Base-by-base conservation (phyloP, 2,113 vertebrate genomes). In the Vireo altiloquus region DNA sequence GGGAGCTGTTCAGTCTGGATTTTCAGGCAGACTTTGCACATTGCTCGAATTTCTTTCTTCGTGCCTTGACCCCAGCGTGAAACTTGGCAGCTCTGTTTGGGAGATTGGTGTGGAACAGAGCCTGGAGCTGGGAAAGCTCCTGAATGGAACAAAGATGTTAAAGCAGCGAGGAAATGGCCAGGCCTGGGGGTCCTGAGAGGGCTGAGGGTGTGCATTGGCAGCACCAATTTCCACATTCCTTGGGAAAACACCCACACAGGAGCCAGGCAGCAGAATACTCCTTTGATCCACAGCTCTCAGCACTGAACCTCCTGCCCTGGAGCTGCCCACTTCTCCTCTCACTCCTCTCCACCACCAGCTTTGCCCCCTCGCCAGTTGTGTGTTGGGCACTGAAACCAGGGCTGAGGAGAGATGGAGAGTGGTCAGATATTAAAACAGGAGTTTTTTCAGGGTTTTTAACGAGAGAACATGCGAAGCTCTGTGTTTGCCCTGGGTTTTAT, bases 151-250 rank as follows among this genome's bases (percentile, higher is more conserved):
- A 6, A 82, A 35, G 28, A 35, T 59, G 39, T 71, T 4, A 4
- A 28, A 80, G 24, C 72, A 90, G 68, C 15, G 7, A 42, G 61
- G 37, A 35, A 75, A 57, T 4, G 16, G 11, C 10, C 27, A 22
- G 35, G 39, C 15, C 60, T 47, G 61, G 46, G 6, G 23, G 4
- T 60, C 46, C 11, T 14, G 47, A 15, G 42, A 8, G 37, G 60
- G 40, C 56, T 91, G 56, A 61, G 66, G 30, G 25, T 27, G 13
- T 27, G 50, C 16, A 1, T 15, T 35, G 39, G 59, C 64, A 69
- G 46, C 11, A 0, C 18, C 0, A 0, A 21, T 46, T 52, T 4
- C 15, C 22, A 4, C 6, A 5, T 63, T 75, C 61, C 66, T 70
- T 8, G 66, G 70, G 68, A 47, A 86, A 80, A 71, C 44, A 37